phyloP scores from a whole-genome alignment of 2,113 vertebrate genomes.

The Notiomystis cincta region DNA sequence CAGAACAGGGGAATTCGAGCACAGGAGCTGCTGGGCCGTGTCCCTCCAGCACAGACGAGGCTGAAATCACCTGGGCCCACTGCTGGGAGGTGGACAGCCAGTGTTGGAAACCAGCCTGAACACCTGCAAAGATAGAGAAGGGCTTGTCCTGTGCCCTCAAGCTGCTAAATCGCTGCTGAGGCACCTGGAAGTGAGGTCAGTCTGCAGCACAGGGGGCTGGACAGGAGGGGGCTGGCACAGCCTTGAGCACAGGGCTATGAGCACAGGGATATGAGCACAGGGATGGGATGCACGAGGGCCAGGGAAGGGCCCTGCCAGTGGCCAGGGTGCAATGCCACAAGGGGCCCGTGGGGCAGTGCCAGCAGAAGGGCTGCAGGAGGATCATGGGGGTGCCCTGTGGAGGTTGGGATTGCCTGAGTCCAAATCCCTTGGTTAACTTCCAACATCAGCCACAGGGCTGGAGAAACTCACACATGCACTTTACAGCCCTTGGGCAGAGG shows the following conservation, averaged over 20 bases:
- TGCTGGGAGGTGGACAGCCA: not conserved
- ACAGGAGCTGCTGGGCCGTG: not conserved
- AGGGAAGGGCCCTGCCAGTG: not conserved
- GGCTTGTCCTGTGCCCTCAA: not conserved
- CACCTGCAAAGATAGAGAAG: not conserved
- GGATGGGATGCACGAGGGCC: not conserved
- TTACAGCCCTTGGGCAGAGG: not conserved
- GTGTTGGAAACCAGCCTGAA: not conserved
- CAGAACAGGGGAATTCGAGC: not conserved
- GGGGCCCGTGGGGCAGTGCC: not conserved
- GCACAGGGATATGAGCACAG: not conserved
- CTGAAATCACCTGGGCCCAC: not conserved
- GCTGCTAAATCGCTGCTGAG: not conserved
- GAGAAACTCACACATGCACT: accelerated
- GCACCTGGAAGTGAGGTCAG: not conserved
- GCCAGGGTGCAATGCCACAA: not conserved
- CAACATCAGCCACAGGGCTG: accelerated
- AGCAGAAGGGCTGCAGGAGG: not conserved
- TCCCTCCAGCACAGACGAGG: not conserved
- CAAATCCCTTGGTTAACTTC: not conserved
- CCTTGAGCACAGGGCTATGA: not conserved
- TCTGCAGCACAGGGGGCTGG: not conserved
- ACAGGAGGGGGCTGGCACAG: not conserved
- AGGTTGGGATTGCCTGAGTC: not conserved
- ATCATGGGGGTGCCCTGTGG: not conserved